These are phyloP conservation scores for Vidua chalybeata DNA, from an alignment of 2,113 vertebrate species.

Conservation along the genomic window DNA sequence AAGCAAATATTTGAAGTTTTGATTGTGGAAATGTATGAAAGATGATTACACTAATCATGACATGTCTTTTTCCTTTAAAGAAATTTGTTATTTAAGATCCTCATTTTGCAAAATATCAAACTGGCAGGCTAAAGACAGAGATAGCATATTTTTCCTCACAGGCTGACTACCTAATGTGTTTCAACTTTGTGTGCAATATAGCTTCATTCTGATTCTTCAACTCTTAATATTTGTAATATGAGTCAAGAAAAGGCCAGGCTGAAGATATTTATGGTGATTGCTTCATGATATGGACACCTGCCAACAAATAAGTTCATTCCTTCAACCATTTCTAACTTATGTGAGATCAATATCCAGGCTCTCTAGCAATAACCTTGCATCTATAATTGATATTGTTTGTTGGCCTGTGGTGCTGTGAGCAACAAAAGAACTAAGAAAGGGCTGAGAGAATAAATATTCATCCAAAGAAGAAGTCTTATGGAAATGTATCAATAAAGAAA, in stretches of 20 bases:
- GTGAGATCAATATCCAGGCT: slow-evolving; percentile 54
- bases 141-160: not conserved
- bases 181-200: not conserved
- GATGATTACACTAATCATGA: not conserved
- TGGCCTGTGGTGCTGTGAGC: not conserved
- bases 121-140: not conserved
- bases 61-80: not conserved
- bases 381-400: slow-evolving; percentile 67
- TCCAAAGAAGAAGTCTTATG: not conserved
- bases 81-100: not conserved
- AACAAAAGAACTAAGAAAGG: slow-evolving; percentile 29
- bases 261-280: slow-evolving; percentile 50
- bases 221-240: not conserved
- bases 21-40: not conserved
- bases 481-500: slow-evolving; percentile 18
- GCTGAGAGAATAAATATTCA: slow-evolving; percentile 15
- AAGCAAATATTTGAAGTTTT: not conserved
- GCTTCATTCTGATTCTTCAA: not conserved
- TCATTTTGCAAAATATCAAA: not conserved
- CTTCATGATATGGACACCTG: slow-evolving; percentile 58
- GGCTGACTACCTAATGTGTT: not conserved
- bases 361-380: slow-evolving; percentile 58
- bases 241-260: slow-evolving; percentile 31
- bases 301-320: slow-evolving; percentile 60
- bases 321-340: slow-evolving; percentile 45